Percentiles rank a stretch among this genome's conserved stretches.
phyloP scores from a whole-genome alignment of 2,888 invertebrate species.

The Eristalinus sepulchralis region DNA sequence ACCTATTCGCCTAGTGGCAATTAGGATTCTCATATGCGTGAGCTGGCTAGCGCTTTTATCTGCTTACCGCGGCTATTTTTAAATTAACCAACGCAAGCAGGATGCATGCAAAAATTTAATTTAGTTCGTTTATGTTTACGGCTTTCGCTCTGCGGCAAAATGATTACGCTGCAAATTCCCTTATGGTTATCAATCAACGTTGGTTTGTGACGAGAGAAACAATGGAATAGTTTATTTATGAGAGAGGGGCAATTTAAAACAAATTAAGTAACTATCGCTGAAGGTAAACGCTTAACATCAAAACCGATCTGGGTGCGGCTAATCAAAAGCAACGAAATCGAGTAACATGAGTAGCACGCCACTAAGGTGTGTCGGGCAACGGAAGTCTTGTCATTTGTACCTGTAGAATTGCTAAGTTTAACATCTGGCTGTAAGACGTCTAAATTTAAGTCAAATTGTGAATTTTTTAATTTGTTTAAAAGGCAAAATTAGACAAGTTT shows the following conservation, averaged over 20 bases:
- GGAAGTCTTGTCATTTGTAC: not conserved
- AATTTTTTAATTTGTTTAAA: too few species aligned
- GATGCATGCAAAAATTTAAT: not conserved
- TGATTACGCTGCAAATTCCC: not conserved
- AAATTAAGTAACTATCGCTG: not conserved
- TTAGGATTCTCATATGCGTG: not conserved
- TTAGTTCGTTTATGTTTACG: not conserved
- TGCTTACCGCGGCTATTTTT: not conserved
- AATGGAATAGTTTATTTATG: not conserved
- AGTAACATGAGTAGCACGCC: not conserved
- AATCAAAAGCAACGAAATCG: not conserved
- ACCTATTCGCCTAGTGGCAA: not conserved
- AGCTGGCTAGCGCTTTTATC: not conserved
- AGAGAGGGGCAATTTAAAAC: not conserved
- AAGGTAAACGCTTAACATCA: not conserved
- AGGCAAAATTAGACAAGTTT: too few species aligned
- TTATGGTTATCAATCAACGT: not conserved
- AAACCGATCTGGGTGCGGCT: not conserved
- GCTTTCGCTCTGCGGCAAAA: not conserved
- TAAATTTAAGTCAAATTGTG: too few species aligned
- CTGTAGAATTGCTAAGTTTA: not conserved
- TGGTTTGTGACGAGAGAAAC: not conserved
- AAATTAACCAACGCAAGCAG: not conserved
- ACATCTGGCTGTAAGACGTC: too few species aligned
- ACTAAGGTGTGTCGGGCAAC: not conserved